These are phyloP conservation scores for Myotis davidii DNA, from an alignment of 2,113 vertebrate genomes.

Conservation along the genomic window DNA sequence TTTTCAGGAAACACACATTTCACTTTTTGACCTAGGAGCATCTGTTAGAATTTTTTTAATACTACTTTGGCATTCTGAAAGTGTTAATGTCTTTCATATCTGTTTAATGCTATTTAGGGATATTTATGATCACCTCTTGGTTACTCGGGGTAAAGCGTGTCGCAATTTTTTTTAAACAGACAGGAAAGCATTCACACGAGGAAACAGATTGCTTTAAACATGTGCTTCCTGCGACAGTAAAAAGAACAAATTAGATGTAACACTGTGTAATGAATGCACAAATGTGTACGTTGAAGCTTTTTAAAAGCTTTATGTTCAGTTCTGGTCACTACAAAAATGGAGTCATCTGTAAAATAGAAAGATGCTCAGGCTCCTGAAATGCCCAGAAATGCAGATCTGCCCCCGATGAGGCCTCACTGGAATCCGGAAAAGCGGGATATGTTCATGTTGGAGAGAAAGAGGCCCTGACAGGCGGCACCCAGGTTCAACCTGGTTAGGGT, in stretches of 20 bases:
- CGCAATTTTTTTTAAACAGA: conserved; percentile 85
- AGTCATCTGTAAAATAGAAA: conserved; percentile 69
- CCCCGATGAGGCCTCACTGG: neutral
- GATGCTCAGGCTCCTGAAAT: neutral
- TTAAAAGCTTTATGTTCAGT: conserved; percentile 82
- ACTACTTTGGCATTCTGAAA: conserved; percentile 87
- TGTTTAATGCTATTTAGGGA: conserved; percentile 89
- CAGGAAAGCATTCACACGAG: conserved; percentile 87
- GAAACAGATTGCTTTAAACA: conserved; percentile 89
- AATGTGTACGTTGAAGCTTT: conserved; percentile 84
- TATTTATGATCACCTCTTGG: conserved; percentile 90
- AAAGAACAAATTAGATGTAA: conserved; percentile 88
- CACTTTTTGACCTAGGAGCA: conserved; percentile 89
- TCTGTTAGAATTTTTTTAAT: conserved; percentile 86
- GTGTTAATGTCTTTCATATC: conserved; percentile 88
- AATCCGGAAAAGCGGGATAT: neutral
- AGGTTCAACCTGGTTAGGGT: neutral
- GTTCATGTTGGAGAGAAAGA: neutral
- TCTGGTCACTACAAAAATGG: conserved; percentile 79
- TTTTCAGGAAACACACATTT: conserved; percentile 88
- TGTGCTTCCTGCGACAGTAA: conserved; percentile 89
- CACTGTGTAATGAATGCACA: conserved; percentile 85
- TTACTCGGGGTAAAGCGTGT: conserved; percentile 88
- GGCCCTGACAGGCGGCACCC: neutral
- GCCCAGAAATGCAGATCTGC: neutral